These are phyloP conservation scores for Typhlichthys eigenmanni DNA, from an alignment of 2,797 vertebrate species.

Conservation along the genomic window DNA sequence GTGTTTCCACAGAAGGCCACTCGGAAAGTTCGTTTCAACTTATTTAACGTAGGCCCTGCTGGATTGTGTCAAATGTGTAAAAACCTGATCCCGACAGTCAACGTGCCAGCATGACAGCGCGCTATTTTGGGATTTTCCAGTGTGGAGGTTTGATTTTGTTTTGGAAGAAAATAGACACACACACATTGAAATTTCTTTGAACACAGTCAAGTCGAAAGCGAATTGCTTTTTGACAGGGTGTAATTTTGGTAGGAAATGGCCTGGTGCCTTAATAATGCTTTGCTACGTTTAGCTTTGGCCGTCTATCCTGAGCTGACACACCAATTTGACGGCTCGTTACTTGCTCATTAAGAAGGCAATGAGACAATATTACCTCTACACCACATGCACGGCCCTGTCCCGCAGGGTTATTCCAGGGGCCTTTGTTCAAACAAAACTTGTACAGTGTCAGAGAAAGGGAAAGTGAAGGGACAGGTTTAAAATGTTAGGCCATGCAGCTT, in stretches of 20 bases:
- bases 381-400: too few relatives aligned
- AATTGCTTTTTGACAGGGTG: background rate
- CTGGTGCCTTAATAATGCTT: background rate
- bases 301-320: background rate
- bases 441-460: too few relatives aligned
- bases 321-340: background rate
- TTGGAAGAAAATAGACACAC: slow-evolving; percentile 3
- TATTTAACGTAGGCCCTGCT: slow-evolving; percentile 25
- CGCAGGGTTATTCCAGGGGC: too few relatives aligned
- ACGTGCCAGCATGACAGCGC: background rate
- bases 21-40: slow-evolving; percentile 47
- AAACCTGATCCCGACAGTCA: slow-evolving; percentile 33
- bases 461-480: background rate
- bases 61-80: slow-evolving; percentile 46
- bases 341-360: background rate
- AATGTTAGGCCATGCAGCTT: background rate
- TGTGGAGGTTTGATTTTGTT: slow-evolving; percentile 25
- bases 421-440: too few relatives aligned
- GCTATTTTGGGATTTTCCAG: slow-evolving; percentile 41
- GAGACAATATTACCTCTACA: too few relatives aligned
- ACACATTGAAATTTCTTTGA: background rate
- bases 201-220: background rate
- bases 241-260: background rate
- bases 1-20: slow-evolving; percentile 39
- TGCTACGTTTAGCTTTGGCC: background rate